Evolutionary conservation across 2,797 vertebrate species (phyloP).

Genomic region (Tapera naevia): DNA sequence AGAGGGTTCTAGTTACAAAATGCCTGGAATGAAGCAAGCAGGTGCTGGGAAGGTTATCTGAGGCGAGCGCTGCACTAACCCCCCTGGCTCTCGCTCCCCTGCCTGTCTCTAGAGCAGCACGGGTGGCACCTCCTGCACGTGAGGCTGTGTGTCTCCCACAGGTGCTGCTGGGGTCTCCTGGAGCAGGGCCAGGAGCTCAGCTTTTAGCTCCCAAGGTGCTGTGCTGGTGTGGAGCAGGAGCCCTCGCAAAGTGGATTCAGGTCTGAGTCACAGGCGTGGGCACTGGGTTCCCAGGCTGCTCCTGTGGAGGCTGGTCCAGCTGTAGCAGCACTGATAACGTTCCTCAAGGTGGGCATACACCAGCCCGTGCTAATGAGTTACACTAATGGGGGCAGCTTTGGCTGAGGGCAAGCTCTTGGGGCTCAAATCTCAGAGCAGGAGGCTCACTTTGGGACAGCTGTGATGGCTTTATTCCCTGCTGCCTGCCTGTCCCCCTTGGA

Average conservation of each 20-base stretch:
- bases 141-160: neutral
- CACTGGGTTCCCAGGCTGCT: neutral
- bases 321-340: neutral
- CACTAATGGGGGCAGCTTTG: accelerated
- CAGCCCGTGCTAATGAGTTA: accelerated
- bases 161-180: neutral
- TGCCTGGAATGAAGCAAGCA: constrained; percentile 32
- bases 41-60: constrained; percentile 43
- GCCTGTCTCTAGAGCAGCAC: neutral
- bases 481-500: neutral
- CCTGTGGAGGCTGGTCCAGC: accelerated
- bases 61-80: neutral
- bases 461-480: neutral
- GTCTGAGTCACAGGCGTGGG: accelerated
- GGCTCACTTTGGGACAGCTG: neutral
- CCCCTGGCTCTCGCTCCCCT: accelerated
- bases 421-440: neutral
- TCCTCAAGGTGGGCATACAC: neutral
- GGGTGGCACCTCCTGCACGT: neutral
- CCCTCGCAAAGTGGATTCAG: accelerated
- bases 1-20: constrained; percentile 52
- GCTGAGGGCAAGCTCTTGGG: neutral
- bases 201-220: neutral
- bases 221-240: neutral
- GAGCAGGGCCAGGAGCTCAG: neutral